Conservation (phyloP, 2,797 vertebrate genomes). For the Stomatorhinus walkeri region DNA sequence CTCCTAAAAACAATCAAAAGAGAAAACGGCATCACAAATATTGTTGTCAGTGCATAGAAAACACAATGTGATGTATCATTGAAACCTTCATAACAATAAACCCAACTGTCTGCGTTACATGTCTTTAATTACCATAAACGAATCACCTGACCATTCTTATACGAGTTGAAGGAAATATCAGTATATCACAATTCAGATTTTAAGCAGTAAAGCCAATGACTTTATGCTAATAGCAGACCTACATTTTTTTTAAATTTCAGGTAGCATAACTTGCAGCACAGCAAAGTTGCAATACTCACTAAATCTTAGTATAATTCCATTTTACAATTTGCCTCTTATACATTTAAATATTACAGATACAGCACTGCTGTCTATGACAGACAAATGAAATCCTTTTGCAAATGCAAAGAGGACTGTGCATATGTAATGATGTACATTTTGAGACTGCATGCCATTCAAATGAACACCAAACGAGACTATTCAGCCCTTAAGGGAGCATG, state of each 20-base stretch:
- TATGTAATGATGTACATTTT: background rate
- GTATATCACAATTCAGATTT: background rate
- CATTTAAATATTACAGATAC: background rate
- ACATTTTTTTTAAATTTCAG: background rate
- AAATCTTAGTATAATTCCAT: background rate
- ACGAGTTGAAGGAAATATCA: background rate
- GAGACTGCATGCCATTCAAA: background rate
- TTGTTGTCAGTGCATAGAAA: background rate
- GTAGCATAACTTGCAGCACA: background rate
- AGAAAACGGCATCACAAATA: background rate
- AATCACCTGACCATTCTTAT: background rate
- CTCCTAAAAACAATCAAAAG: background rate
- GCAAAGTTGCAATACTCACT: background rate
- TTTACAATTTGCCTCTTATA: background rate
- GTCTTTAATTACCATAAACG: background rate
- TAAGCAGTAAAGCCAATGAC: background rate
- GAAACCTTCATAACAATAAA: background rate
- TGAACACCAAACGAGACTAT: background rate
- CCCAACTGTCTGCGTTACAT: background rate
- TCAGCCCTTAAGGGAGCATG: background rate
- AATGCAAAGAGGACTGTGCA: slow-evolving; percentile 4
- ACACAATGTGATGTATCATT: background rate
- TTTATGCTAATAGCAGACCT: background rate
- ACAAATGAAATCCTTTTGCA: background rate
- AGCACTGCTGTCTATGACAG: background rate